Percentiles rank a stretch among this genome's conserved stretches.
These are phyloP conservation scores for Trichonephila inaurata DNA, from an alignment of 1,140 invertebrate species.

Conservation along the genomic window DNA sequence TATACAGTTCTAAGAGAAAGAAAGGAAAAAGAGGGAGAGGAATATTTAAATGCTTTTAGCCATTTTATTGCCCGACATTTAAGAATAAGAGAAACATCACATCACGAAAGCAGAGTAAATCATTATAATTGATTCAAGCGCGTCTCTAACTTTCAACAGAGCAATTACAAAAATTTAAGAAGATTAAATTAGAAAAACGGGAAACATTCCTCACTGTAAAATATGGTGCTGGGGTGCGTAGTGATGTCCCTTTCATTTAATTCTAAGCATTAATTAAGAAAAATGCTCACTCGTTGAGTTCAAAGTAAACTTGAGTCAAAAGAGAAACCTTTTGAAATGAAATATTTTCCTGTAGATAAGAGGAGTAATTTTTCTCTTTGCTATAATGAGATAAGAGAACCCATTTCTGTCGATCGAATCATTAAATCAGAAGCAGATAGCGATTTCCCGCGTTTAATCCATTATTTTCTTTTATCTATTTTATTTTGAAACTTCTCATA, in stretches of 20 bases:
- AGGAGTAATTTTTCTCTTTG: conserved; percentile 42
- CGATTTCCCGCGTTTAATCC: conserved; percentile 61
- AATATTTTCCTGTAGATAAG: conserved; percentile 62
- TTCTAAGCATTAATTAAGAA: conserved; percentile 78
- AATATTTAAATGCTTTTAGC: not conserved
- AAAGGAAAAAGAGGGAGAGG: not conserved
- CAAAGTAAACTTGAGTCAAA: conserved; percentile 38
- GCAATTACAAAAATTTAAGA: conserved; percentile 31
- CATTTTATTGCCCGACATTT: not conserved
- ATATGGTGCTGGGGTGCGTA: not conserved
- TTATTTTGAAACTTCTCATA: conserved; percentile 12
- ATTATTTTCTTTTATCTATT: conserved; percentile 56
- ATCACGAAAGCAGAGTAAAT: not conserved
- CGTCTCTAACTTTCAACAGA: not conserved
- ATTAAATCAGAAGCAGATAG: conserved; percentile 63
- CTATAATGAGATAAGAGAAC: conserved; percentile 60
- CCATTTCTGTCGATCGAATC: conserved; percentile 58
- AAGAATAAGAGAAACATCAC: not conserved
- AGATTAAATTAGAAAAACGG: conserved; percentile 47
- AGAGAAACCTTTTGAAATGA: conserved; percentile 60
- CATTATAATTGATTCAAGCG: conserved; percentile 35
- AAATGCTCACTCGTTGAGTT: conserved; percentile 83
- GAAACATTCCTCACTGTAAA: not conserved
- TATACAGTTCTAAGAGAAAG: not conserved
- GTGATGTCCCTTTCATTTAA: conserved; percentile 33